Percentiles rank a stretch among this genome's conserved stretches.
Conservation (phyloP, 2,113 vertebrate species). For the Oreocharis arfaki region DNA sequence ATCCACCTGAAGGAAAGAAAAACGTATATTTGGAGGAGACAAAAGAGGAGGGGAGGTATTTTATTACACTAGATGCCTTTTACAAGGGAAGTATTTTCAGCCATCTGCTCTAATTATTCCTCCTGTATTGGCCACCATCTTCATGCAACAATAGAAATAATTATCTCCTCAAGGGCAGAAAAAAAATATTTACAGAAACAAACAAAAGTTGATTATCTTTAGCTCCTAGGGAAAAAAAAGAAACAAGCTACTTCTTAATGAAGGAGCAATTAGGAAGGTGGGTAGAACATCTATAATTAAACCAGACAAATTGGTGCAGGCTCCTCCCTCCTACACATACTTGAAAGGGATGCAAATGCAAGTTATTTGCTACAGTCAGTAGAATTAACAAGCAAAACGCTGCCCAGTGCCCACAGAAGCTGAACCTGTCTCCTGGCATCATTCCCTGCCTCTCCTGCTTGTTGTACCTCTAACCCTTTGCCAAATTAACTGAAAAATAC, state of each 20-base stretch:
- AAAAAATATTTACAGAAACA: conserved; percentile 69
- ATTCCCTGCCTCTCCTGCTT: neutral
- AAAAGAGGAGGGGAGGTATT: conserved; percentile 39
- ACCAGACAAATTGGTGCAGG: conserved; percentile 55
- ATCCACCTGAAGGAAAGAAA: conserved; percentile 69
- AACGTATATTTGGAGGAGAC: conserved; percentile 38
- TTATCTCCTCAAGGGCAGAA: conserved; percentile 73
- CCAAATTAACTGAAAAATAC: neutral
- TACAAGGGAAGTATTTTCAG: conserved; percentile 62
- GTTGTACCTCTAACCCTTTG: neutral
- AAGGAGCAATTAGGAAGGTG: conserved; percentile 72
- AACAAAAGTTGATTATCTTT: conserved; percentile 79
- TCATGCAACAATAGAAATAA: conserved; percentile 76
- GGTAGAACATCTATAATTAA: conserved; percentile 62
- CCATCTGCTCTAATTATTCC: conserved; percentile 78
- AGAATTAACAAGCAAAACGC: neutral
- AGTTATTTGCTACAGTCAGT: neutral
- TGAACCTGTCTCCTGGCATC: neutral
- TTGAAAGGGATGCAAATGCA: neutral
- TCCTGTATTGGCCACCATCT: conserved; percentile 73
- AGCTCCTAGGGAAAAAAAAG: conserved; percentile 65
- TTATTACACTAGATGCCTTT: conserved; percentile 59
- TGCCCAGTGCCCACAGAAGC: neutral
- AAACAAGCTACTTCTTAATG: conserved; percentile 62
- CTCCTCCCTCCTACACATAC: neutral